phyloP scores from a whole-genome alignment of 1,140 invertebrate species.

The Drosophila takahashii region DNA sequence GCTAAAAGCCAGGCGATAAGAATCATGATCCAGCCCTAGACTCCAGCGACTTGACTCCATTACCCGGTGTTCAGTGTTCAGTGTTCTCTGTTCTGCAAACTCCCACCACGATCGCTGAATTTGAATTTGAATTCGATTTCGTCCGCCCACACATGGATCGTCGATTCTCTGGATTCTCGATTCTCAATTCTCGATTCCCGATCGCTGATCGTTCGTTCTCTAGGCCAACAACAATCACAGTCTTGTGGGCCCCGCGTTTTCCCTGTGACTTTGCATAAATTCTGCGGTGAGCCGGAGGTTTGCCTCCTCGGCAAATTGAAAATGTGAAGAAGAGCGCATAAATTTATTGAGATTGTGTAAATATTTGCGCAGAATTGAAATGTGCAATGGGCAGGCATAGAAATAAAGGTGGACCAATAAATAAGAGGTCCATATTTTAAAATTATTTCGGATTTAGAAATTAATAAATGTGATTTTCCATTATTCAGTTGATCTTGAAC shows the following conservation, averaged over 20 bases:
- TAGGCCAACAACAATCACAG: constrained; percentile 78
- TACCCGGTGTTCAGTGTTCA: constrained; percentile 23
- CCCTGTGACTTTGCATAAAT: constrained; percentile 69
- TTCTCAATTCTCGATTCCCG: constrained; percentile 16
- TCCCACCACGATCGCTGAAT: constrained; percentile 36
- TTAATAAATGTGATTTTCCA: neutral
- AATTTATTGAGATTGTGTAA: constrained; percentile 82
- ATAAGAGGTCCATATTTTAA: constrained; percentile 1
- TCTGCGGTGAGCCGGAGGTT: constrained; percentile 39
- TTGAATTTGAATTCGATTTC: constrained; percentile 71
- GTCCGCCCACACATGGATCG: constrained; percentile 62
- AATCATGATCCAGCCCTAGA: constrained; percentile 65
- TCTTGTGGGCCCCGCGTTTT: constrained; percentile 14
- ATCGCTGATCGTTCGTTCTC: constrained; percentile 59
- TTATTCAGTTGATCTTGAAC: neutral
- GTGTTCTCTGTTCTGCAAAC: constrained; percentile 14
- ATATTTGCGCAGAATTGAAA: constrained; percentile 74
- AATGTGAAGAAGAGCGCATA: constrained; percentile 82
- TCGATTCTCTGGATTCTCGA: constrained; percentile 23
- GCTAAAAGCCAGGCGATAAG: constrained; percentile 72
- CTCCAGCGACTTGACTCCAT: constrained; percentile 38
- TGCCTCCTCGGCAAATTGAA: constrained; percentile 72
- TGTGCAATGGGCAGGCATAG: constrained; percentile 37
- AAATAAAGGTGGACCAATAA: constrained; percentile 28
- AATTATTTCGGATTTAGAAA: neutral